Conservation (phyloP, 2,888 invertebrate species). For the Boloria selene region DNA sequence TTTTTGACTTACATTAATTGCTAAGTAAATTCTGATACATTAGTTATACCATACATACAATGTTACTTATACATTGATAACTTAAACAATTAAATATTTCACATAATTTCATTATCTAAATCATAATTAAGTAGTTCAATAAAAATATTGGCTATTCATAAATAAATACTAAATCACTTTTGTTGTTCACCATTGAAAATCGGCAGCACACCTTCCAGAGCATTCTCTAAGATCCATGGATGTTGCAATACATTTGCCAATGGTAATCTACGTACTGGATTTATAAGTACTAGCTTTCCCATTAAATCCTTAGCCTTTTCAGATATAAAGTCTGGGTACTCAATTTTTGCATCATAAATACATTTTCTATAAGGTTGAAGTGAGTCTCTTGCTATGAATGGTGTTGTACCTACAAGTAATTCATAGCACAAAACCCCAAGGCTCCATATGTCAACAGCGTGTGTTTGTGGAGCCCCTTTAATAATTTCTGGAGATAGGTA, state of each 20-base stretch:
- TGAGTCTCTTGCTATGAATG: conserved; percentile 90
- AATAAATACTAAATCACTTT: conserved; percentile 41
- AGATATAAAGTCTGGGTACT: conserved; percentile 87
- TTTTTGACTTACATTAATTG: too few species aligned
- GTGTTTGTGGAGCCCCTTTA: conserved; percentile 91
- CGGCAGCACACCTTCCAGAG: conserved; percentile 64
- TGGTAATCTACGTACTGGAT: conserved; percentile 88
- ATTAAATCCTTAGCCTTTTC: conserved; percentile 90
- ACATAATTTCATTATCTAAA: not conserved
- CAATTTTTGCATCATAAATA: conserved; percentile 88
- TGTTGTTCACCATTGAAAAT: conserved; percentile 51
- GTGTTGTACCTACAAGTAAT: conserved; percentile 95
- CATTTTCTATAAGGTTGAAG: conserved; percentile 90
- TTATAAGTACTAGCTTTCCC: conserved; percentile 88
- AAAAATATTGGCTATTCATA: not conserved
- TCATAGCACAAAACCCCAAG: conserved; percentile 98
- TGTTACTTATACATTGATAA: too few species aligned
- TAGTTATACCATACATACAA: too few species aligned
- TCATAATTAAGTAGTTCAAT: conserved; percentile 8
- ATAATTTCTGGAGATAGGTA: conserved; percentile 99
- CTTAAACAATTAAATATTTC: conserved; percentile 1
- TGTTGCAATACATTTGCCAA: conserved; percentile 88
- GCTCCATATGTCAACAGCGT: conserved; percentile 97
- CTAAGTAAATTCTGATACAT: too few species aligned
- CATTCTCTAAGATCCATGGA: conserved; percentile 88